These are phyloP conservation scores for Geotrupes spiniger DNA, from an alignment of 2,888 invertebrate species.

Conservation along the genomic window DNA sequence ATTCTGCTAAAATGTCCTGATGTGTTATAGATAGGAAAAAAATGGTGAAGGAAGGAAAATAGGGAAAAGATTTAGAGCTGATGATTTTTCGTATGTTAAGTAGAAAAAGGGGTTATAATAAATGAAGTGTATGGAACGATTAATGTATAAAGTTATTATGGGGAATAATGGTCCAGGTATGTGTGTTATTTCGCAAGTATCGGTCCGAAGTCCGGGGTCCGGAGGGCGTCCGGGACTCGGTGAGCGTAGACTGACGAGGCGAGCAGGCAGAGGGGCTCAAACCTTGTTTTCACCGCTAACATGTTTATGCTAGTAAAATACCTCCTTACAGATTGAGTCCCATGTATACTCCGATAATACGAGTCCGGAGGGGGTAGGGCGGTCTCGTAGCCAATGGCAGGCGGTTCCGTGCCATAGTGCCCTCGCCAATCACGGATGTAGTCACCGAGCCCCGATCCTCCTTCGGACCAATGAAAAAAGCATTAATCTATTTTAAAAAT, in stretches of 20 bases:
- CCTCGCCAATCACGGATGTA: conserved; percentile 45
- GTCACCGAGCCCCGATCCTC: conserved; percentile 43
- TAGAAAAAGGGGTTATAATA: no score
- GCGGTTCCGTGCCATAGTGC: conserved; percentile 41
- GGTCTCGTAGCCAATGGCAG: conserved; percentile 43
- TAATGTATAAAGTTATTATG: conserved; percentile 15
- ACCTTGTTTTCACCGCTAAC: conserved; percentile 49
- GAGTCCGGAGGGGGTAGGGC: conserved; percentile 44
- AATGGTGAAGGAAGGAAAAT: no score
- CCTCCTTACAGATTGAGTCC: conserved; percentile 51
- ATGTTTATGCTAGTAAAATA: conserved; percentile 51
- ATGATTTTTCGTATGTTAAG: no score
- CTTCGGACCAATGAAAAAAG: conserved; percentile 54
- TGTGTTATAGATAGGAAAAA: no score
- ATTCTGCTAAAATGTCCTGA: no score
- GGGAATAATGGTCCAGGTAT: conserved; percentile 17
- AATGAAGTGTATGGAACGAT: no score
- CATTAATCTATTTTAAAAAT: conserved; percentile 55
- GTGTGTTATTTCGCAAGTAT: conserved; percentile 20
- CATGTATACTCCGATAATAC: conserved; percentile 49
- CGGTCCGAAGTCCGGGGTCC: conserved; percentile 3
- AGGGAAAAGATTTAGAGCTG: no score
- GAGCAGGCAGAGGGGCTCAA: conserved; percentile 30
- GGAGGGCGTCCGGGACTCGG: conserved; percentile 9
- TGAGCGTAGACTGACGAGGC: conserved; percentile 7